Base-by-base conservation (phyloP, 2,797 vertebrate genomes). In the Nothura maculosa region DNA sequence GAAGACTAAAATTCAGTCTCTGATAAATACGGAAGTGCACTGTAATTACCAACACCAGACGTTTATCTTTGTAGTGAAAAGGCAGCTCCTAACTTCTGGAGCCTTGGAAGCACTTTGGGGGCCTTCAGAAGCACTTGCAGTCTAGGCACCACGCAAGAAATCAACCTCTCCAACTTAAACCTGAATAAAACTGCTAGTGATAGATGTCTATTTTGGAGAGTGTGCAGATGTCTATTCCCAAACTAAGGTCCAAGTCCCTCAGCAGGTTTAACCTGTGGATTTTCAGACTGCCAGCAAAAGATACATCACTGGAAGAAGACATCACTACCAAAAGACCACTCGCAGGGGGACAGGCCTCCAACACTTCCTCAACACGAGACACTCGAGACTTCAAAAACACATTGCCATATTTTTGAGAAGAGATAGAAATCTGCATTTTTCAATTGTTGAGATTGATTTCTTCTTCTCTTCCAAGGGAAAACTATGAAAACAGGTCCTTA, bases 341-440 rank as follows among this genome's bases (percentile, higher is more conserved):
- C 25, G 45, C 50, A 69, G 87, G 48, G 0, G 0, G 50, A 47
- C 9, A 2, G 32, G 58, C 16, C 62, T 68, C 12, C 45, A 75
- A 75, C 24, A 1, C 25, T 9, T 84, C 8, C 40, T 94, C 81
- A 81, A 32, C 24, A 36, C 17, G 25, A 69, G 20, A 77, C n/a
- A 64, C 19, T 61, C 34, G 73, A 69, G 30, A 70, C 36, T 85
- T 73, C 62, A 38, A 40, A 76, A 0, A 69, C 25, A 81, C n/a
- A 70, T 28, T 43, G 19, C 18, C 74, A 89, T 43, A 92, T 74
- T 74, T 61, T 78, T 80, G 61, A 79, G 67, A 28, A 47, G 34
- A 63, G 34, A 80, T 5, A 81, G 47, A 87, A 89, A 81, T 79
- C 62, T 25, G 20, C 74, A 86, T 86, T 93, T 91, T 92, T 89